A percentile compares a stretch with the other conserved stretches of the same genome.
Evolutionary conservation across 2,888 invertebrate species (phyloP).

Genomic region (Papilio gigon): DNA sequence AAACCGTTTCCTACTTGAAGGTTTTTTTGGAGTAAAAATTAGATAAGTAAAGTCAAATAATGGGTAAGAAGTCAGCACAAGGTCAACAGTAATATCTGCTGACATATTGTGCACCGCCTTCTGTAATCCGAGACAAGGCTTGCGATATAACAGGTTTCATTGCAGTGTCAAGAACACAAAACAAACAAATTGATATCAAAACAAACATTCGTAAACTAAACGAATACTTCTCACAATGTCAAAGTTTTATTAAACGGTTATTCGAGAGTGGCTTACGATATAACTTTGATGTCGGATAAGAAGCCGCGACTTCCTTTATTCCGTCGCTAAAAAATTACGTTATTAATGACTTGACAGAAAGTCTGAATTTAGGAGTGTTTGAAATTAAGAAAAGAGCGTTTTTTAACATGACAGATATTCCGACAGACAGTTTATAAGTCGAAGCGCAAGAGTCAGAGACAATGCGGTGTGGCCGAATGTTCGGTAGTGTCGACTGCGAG

Average conservation of each 20-base stretch:
- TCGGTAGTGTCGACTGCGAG: background rate
- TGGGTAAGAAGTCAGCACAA: background rate
- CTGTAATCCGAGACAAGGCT: conserved; percentile 8
- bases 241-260: background rate
- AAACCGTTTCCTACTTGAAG: too few relatives aligned
- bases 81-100: background rate
- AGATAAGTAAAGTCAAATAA: background rate
- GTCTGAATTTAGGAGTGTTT: too few relatives aligned
- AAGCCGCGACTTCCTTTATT: background rate
- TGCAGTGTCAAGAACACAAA: conserved; percentile 3
- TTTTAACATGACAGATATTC: too few relatives aligned
- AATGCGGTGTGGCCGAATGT: too few relatives aligned
- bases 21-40: background rate
- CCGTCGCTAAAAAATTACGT: too few relatives aligned
- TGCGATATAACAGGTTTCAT: conserved; percentile 4
- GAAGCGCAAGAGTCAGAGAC: too few relatives aligned
- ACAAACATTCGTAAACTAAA: background rate
- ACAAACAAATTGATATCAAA: background rate
- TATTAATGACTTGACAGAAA: too few relatives aligned
- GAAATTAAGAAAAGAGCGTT: too few relatives aligned
- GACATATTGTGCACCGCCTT: background rate
- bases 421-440: too few relatives aligned
- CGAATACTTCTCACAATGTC: too few relatives aligned
- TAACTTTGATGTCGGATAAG: background rate
- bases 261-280: background rate